Conservation (phyloP, 2,113 vertebrate species). For the Neolamprologus kungweensis region DNA sequence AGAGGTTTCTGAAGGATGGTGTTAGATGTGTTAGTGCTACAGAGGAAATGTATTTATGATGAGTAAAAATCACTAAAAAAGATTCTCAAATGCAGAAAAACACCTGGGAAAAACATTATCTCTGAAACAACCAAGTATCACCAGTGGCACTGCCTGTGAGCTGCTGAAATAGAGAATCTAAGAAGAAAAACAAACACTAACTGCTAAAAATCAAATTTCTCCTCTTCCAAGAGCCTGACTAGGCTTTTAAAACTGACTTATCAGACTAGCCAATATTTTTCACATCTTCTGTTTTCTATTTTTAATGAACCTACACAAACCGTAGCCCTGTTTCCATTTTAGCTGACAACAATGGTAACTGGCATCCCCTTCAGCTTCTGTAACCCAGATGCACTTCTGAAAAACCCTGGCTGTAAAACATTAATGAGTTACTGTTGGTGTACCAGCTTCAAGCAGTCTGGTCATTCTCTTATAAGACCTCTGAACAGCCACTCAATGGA, state of each 20-base stretch:
- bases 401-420: not conserved
- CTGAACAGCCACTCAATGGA: not conserved
- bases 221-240: not conserved
- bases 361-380: rapidly evolving
- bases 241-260: not conserved
- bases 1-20: not conserved
- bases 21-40: not conserved
- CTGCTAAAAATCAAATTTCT: not conserved
- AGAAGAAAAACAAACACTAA: rapidly evolving
- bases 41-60: not conserved
- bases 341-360: not conserved
- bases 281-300: not conserved
- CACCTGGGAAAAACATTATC: not conserved
- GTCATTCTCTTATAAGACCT: not conserved
- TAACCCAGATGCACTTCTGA: not conserved
- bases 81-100: not conserved
- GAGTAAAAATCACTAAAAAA: not conserved
- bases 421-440: not conserved
- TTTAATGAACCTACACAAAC: not conserved
- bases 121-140: not conserved
- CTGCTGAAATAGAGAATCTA: not conserved
- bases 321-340: not conserved
- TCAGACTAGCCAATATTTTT: not conserved
- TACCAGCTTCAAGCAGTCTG: not conserved
- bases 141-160: not conserved